Base-by-base conservation (phyloP, 1,140 invertebrate genomes). In the Monomorium pharaonis region DNA sequence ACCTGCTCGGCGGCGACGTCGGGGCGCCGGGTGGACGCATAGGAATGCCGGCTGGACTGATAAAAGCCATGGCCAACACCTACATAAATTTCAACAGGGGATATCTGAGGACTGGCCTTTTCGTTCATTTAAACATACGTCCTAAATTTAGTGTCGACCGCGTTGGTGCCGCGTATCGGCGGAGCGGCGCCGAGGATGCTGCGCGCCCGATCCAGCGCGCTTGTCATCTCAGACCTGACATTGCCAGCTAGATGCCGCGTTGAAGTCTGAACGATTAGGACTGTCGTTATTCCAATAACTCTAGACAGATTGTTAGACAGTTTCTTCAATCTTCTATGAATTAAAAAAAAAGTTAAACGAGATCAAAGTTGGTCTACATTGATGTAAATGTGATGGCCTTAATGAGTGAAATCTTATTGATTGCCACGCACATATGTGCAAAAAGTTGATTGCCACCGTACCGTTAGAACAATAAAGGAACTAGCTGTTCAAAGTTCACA, bases 31-130 rank as follows among this genome's bases (percentile, higher is more conserved):
- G 89, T 93, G 93, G 93, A 94, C 92, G 93, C 90, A 85, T 85
- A 94, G 94, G 94, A 95, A 95, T 95, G 94, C 93, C 93, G 93
- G 91, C 91, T 90, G 93, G 84, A 89, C 94, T 95, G 94, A 95
- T 95, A 95, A 95, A 95, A 94, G 93, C 94, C 92, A 93, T 90
- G 93, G 92, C 91, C 94, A 95, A 95, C 94, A 95, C 94, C 94
- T 95, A 95, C 94, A 95, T 95, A 95, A 95, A 95, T 95, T 95
- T 94, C 89, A 92, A 89, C 90, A 65, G 63, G 92, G 92, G 93
- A 95, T 95, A 94, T 94, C 93, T 93, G 91, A 92, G 91, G 92
- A 94, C 92, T 91, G 70, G 70, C 70, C 70, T 74, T 94, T 93
- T 94, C 93, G 92, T 93, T 94, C 94, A 94, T 94, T 94, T 94